These are phyloP conservation scores for Phallusia fumigata DNA, from an alignment of 23 tunicate genomes.

Conservation along the genomic window DNA sequence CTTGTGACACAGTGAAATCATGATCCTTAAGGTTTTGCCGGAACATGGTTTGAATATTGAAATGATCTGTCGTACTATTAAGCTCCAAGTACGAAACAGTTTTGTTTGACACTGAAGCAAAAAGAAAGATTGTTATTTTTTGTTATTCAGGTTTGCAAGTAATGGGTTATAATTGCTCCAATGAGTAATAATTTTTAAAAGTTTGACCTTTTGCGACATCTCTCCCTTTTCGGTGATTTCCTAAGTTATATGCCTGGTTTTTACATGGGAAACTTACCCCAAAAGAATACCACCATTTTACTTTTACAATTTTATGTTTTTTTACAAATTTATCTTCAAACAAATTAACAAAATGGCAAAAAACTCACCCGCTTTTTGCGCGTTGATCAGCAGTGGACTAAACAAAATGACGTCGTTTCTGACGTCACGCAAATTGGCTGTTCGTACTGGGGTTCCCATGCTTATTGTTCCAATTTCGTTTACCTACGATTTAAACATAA, in stretches of 20 bases:
- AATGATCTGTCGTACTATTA: neutral
- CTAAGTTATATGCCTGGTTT: too few relatives aligned
- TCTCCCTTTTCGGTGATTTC: too few relatives aligned
- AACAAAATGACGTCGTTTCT: conserved; percentile 11
- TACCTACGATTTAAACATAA: conserved; percentile 1
- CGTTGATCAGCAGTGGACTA: conserved; percentile 7
- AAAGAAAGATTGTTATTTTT: too few relatives aligned
- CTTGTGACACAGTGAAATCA: neutral
- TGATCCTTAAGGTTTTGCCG: neutral
- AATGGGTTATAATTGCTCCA: too few relatives aligned
- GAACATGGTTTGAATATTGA: neutral
- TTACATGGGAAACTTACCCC: too few relatives aligned
- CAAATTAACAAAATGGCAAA: too few relatives aligned
- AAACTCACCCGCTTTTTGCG: neutral
- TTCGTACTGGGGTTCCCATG: conserved; percentile 18
- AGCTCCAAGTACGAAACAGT: neutral
- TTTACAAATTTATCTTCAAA: too few relatives aligned
- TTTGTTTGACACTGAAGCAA: neutral
- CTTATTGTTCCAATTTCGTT: conserved; percentile 24
- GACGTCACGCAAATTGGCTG: conserved; percentile 13
- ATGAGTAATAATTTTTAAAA: too few relatives aligned
- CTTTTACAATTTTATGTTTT: too few relatives aligned
- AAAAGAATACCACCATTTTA: too few relatives aligned
- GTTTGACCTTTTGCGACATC: too few relatives aligned
- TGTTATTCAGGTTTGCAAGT: too few relatives aligned